A percentile compares a stretch with the other conserved stretches of the same genome.
Conservation (phyloP, 2,888 invertebrate genomes). For the Blastobasis adustella region DNA sequence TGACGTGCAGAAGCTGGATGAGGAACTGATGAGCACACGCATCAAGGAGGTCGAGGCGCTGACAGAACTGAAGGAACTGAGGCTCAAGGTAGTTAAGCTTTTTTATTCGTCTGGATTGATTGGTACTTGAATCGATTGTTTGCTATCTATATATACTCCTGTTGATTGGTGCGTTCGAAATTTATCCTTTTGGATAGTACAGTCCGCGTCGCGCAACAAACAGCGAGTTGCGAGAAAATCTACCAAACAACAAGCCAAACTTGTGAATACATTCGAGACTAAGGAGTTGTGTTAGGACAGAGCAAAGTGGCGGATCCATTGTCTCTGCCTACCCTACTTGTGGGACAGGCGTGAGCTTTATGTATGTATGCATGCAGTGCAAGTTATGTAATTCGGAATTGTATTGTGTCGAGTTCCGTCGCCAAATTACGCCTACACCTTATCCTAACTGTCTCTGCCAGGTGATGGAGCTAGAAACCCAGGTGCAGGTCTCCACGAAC, state of each 20-base stretch:
- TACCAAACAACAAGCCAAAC: no score
- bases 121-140: not conserved
- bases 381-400: no score
- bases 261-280: no score
- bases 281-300: no score
- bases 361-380: no score
- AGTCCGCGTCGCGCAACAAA: not conserved
- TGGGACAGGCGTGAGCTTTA: no score
- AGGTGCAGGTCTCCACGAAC: slow-evolving; percentile 92
- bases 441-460: slow-evolving; percentile 23
- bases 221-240: no score
- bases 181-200: not conserved
- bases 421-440: no score
- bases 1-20: slow-evolving; percentile 90
- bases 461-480: slow-evolving; percentile 97
- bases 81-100: slow-evolving; percentile 82
- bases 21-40: slow-evolving; percentile 95
- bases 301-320: no score
- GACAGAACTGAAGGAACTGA: slow-evolving; percentile 94
- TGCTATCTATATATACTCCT: no score
- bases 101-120: not conserved
- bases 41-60: slow-evolving; percentile 95
- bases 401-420: no score
- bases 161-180: not conserved
- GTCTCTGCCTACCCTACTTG: no score